Conservation (phyloP, 2,888 invertebrate species). For the Periphyllus acericola region DNA sequence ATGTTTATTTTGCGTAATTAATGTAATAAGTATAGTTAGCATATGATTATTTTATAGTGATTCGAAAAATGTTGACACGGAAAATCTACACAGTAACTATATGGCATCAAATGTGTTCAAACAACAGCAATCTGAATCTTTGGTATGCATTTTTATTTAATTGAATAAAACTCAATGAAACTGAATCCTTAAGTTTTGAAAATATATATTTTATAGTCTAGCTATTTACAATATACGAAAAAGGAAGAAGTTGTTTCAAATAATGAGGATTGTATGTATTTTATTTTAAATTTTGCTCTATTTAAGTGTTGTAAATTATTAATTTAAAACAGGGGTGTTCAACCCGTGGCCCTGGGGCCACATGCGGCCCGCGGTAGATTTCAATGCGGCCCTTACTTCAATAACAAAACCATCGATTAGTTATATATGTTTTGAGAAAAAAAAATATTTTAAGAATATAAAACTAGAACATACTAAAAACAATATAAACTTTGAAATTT, state of each 20-base stretch:
- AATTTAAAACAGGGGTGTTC: neutral
- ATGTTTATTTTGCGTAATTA: neutral
- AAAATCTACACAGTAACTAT: slow-evolving; percentile 14
- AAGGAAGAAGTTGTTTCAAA: neutral
- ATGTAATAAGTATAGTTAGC: too few species aligned
- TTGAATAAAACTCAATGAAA: neutral
- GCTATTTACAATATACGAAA: neutral
- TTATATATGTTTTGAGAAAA: too few species aligned
- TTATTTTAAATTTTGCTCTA: neutral
- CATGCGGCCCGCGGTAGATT: too few species aligned
- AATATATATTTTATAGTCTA: neutral
- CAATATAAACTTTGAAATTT: too few species aligned
- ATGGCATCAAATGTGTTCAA: neutral
- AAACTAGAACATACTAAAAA: too few species aligned
- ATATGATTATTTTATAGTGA: neutral
- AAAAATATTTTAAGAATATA: too few species aligned
- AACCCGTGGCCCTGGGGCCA: too few species aligned
- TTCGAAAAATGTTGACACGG: neutral
- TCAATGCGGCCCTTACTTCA: too few species aligned
- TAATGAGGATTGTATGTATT: neutral
- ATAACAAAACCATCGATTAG: too few species aligned
- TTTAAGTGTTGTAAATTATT: neutral
- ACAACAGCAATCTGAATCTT: slow-evolving; percentile 19
- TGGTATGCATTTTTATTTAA: slow-evolving; percentile 2
- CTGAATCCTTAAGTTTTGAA: neutral